A percentile compares a stretch with the other conserved stretches of the same genome.
These are phyloP conservation scores for Lepisosteus osseus DNA, from an alignment of 2,113 vertebrate species.

Conservation along the genomic window DNA sequence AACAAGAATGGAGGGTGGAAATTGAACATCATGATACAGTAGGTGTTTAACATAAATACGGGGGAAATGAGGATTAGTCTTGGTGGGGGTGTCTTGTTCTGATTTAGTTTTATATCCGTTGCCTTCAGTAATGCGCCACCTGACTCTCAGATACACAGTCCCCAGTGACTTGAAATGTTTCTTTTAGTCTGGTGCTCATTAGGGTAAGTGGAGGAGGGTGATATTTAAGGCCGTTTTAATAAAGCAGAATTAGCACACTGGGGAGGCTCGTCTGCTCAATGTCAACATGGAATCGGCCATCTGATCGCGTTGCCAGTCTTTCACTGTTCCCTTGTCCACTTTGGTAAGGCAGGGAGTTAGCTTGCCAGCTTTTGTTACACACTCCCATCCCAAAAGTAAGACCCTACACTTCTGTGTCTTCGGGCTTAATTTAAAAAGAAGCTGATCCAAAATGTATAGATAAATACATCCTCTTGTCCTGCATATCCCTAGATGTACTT, in stretches of 20 bases:
- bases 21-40: not conserved
- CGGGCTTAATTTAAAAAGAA: too few relatives aligned
- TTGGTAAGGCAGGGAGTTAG: too few relatives aligned
- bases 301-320: conserved; percentile 1
- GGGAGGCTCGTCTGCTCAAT: conserved; percentile 14
- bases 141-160: not conserved
- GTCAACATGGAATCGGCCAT: conserved; percentile 20
- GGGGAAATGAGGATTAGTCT: conserved; percentile 7
- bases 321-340: too few relatives aligned
- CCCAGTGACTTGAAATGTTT: not conserved
- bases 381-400: too few relatives aligned
- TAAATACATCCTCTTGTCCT: too few relatives aligned
- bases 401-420: too few relatives aligned
- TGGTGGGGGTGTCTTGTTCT: not conserved
- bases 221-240: conserved; percentile 19
- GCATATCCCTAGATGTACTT: too few relatives aligned
- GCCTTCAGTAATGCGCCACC: not conserved
- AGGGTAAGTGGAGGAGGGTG: conserved; percentile 1
- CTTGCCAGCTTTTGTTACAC: too few relatives aligned
- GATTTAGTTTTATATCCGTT: not conserved
- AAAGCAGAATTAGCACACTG: conserved; percentile 8
- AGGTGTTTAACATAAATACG: not conserved
- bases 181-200: not conserved
- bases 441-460: too few relatives aligned
- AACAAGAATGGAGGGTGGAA: not conserved